Percentiles rank a stretch among this genome's conserved stretches.
These are phyloP conservation scores for Alauda arvensis DNA, from an alignment of 2,797 vertebrate species.

Conservation along the genomic window DNA sequence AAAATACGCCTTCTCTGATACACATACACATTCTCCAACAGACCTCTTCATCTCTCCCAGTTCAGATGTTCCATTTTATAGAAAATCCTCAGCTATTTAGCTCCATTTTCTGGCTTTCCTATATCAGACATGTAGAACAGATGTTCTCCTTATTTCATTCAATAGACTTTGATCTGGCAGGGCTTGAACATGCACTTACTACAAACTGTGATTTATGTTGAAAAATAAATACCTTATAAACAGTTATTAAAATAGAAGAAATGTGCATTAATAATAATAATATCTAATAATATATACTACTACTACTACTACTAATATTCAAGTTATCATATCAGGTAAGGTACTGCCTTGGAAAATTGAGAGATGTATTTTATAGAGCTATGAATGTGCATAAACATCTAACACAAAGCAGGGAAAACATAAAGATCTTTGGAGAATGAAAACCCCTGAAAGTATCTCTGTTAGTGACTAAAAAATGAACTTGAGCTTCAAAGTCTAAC, in stretches of 20 bases:
- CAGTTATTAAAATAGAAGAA: not conserved
- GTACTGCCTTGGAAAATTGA: not conserved
- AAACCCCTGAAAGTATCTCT: not conserved
- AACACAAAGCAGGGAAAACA: not conserved
- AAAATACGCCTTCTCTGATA: not conserved
- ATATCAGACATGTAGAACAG: not conserved
- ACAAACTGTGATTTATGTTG: not conserved
- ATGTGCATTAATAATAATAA: not conserved
- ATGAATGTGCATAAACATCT: not conserved
- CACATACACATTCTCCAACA: not conserved
- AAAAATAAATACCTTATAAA: not conserved
- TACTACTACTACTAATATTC: not conserved
- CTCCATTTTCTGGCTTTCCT: not conserved
- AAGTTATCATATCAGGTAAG: not conserved
- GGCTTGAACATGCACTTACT: not conserved
- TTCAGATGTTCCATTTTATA: not conserved
- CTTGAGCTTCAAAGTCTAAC: not conserved
- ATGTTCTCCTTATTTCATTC: not conserved
- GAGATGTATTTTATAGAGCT: not conserved
- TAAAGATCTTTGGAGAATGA: not conserved
- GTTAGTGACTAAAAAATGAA: not conserved
- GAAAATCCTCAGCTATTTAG: not conserved
- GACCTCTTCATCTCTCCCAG: not conserved
- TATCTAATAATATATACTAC: not conserved
- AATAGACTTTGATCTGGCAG: not conserved